phyloP scores from a whole-genome alignment of 2,888 invertebrate genomes.

The Drosophila koepferae region DNA sequence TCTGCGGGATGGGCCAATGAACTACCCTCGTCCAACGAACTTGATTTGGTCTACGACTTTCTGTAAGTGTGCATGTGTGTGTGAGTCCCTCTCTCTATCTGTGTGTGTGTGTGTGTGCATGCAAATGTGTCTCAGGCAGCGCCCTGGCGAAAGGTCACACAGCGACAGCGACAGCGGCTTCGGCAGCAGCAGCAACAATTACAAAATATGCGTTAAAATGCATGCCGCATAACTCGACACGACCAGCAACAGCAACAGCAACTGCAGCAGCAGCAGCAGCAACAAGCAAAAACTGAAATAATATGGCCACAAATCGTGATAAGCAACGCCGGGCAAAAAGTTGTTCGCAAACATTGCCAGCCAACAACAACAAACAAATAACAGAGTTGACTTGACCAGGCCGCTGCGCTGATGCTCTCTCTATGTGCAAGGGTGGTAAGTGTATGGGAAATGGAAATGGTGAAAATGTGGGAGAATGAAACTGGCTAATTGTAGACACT shows the following conservation, averaged over 20 bases:
- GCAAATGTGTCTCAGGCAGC: slow-evolving; percentile 60
- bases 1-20: slow-evolving; percentile 67
- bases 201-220: slow-evolving; percentile 80
- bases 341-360: slow-evolving; percentile 72
- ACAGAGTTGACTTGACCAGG: slow-evolving; percentile 3
- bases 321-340: slow-evolving; percentile 69
- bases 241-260: slow-evolving; percentile 45
- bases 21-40: slow-evolving; percentile 74
- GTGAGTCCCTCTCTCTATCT: slow-evolving; percentile 1
- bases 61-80: slow-evolving; percentile 13
- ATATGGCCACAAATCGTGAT: slow-evolving; percentile 80
- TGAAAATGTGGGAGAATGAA: not conserved
- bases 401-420: slow-evolving; percentile 21
- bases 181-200: slow-evolving; percentile 68
- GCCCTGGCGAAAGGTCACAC: slow-evolving; percentile 70
- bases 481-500: not conserved
- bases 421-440: not conserved
- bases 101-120: slow-evolving; percentile 53
- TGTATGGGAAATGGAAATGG: not conserved
- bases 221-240: slow-evolving; percentile 76
- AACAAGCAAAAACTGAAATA: slow-evolving; percentile 70
- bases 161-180: slow-evolving; percentile 36
- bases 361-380: slow-evolving; percentile 50
- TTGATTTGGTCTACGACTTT: slow-evolving; percentile 69
- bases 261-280: slow-evolving; percentile 45